A percentile compares a stretch with the other conserved stretches of the same genome.
These are phyloP conservation scores for Bimastos eiseni DNA, from an alignment of 2,888 invertebrate species.

Conservation along the genomic window DNA sequence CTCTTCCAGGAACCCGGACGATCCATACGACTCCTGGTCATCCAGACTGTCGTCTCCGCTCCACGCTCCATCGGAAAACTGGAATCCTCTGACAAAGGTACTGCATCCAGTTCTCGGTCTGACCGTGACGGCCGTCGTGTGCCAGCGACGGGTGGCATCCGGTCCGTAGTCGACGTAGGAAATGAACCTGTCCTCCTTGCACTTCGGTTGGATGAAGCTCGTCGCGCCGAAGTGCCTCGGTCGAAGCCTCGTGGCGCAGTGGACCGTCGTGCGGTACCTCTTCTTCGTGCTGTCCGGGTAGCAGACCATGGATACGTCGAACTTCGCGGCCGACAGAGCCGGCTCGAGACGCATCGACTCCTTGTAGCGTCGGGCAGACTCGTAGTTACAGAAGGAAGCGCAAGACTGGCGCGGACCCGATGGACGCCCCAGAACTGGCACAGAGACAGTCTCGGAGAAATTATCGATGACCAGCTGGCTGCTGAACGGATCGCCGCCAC, in stretches of 20 bases:
- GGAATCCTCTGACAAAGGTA: not conserved
- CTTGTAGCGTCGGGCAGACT: not conserved
- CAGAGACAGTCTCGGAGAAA: not conserved
- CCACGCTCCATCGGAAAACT: not conserved
- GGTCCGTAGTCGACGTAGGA: constrained; percentile 8
- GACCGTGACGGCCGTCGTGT: not conserved
- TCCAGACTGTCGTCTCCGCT: not conserved
- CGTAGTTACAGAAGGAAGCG: constrained; percentile 20
- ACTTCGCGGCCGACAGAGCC: not conserved
- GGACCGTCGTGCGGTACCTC: constrained; percentile 17
- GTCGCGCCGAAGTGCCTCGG: not conserved
- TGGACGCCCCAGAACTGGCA: not conserved
- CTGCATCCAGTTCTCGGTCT: not conserved
- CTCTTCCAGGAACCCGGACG: constrained; percentile 5
- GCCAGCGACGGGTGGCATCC: not conserved
- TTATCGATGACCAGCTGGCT: not conserved
- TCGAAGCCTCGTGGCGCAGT: not conserved
- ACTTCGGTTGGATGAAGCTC: constrained; percentile 15
- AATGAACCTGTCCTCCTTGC: not conserved
- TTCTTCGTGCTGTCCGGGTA: constrained; percentile 24
- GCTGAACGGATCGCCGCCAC: not conserved
- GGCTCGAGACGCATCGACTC: constrained; percentile 3
- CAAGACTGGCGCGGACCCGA: constrained; percentile 2
- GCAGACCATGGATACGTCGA: constrained; percentile 13
- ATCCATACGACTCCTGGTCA: not conserved